Evolutionary conservation across 2,888 invertebrate genomes (phyloP).

Genomic region (Cantharis rufa): DNA sequence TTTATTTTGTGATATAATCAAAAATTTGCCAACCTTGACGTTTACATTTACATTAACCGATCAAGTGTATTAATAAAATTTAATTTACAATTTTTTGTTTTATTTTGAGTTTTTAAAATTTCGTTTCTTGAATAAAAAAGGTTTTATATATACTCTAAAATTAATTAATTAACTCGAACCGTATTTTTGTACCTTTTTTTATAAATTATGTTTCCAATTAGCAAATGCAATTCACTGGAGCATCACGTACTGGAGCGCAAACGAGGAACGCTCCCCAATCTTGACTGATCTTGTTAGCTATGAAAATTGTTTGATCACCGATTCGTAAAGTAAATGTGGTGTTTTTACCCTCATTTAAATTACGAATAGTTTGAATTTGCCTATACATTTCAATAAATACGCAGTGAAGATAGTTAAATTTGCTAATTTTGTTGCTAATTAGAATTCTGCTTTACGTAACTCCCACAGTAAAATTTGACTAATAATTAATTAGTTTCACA

Average conservation of each 20-base stretch:
- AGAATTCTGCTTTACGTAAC: neutral
- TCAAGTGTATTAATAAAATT: too few relatives aligned
- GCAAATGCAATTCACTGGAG: slow-evolving; percentile 42
- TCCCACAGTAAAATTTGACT: neutral
- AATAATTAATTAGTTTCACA: neutral
- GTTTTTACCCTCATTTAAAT: slow-evolving; percentile 42
- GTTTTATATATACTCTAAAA: neutral
- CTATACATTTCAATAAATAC: neutral
- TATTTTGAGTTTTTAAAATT: neutral
- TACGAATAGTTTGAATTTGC: slow-evolving; percentile 25
- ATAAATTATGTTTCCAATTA: slow-evolving; percentile 40
- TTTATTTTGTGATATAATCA: neutral
- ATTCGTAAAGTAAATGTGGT: slow-evolving; percentile 54
- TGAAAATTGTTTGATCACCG: slow-evolving; percentile 58
- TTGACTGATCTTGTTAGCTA: slow-evolving; percentile 53
- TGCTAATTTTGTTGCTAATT: neutral
- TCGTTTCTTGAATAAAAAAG: neutral
- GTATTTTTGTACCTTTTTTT: slow-evolving; percentile 6
- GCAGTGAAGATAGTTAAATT: neutral
- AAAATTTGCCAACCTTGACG: neutral
- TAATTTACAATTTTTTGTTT: too few relatives aligned
- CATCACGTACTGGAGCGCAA: slow-evolving; percentile 37
- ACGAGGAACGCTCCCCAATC: slow-evolving; percentile 37
- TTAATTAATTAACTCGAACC: slow-evolving; percentile 12
- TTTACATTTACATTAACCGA: too few relatives aligned